Conservation (phyloP, 2,888 invertebrate species). For the Actias luna region DNA sequence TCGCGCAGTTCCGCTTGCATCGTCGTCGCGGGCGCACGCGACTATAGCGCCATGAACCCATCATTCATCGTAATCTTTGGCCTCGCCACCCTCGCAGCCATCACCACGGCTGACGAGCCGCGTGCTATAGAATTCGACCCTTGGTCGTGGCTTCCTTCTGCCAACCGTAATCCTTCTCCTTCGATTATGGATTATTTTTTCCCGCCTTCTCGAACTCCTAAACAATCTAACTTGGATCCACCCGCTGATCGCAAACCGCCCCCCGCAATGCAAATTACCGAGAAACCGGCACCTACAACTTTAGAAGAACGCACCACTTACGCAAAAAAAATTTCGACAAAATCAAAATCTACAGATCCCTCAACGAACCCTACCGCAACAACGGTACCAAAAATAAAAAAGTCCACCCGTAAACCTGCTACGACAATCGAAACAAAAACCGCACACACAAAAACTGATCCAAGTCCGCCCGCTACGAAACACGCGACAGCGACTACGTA, state of each 20-base stretch:
- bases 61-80: slow-evolving; percentile 62
- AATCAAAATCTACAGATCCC: slow-evolving; percentile 66
- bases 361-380: slow-evolving; percentile 63
- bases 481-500: slow-evolving; percentile 58
- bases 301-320: slow-evolving; percentile 68
- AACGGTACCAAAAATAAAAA: slow-evolving; percentile 64
- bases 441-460: slow-evolving; percentile 60
- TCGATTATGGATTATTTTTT: slow-evolving; percentile 79
- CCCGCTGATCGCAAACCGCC: slow-evolving; percentile 69
- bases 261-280: slow-evolving; percentile 45
- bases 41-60: slow-evolving; percentile 69
- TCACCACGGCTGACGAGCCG: slow-evolving; percentile 51
- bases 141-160: slow-evolving; percentile 71
- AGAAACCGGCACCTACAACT: slow-evolving; percentile 60
- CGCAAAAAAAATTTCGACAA: slow-evolving; percentile 64
- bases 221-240: slow-evolving; percentile 70
- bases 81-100: slow-evolving; percentile 60
- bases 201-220: slow-evolving; percentile 77
- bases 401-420: slow-evolving; percentile 61
- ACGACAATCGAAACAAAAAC: slow-evolving; percentile 61
- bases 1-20: slow-evolving; percentile 75
- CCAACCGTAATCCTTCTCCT: slow-evolving; percentile 68
- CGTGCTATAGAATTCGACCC: slow-evolving; percentile 75
- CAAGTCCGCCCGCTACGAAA: slow-evolving; percentile 49
- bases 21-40: slow-evolving; percentile 75